Base-by-base conservation (phyloP, 2,113 vertebrate genomes). In the Circaetus cinerascens region DNA sequence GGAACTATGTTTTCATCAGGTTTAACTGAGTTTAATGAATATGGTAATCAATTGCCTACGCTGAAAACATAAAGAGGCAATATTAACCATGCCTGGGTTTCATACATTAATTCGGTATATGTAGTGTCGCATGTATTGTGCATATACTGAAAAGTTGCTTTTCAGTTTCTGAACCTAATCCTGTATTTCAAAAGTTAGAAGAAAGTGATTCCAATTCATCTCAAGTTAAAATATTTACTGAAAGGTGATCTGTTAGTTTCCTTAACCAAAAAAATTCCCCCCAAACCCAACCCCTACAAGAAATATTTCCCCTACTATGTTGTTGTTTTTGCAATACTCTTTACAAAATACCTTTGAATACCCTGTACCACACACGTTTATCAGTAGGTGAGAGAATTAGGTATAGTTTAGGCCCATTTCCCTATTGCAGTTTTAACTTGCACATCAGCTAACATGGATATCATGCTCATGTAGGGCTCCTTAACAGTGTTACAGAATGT, bases 291-390 rank as follows among this genome's bases (percentile, higher is more conserved):
- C 15, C 17, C 46, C 46, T 48, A 48, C 46, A 48, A 29, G n/a
- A 45, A 79, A 8, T 38, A 21, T 4, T 72, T 83, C 3, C 5
- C 4, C 8, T 78, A 9, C 32, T 67, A 1, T 40, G 11, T 29
- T 84, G 2, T 14, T 46, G 5, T 3, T 66, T 74, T 86, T 88
- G 8, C 27, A 63, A 2, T 91, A 16, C 10, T 60, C 10, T 55
- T 30, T 84, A 15, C 19, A 71, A 59, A 51, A 55, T 18, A 20
- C 6, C 71, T 68, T 69, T 64, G 41, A 62, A 27, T 71, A 23
- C 8, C 8, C 3, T 41, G 0, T 45, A 32, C 74, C 10, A 25
- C 12, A 20, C 7, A 12, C 0, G 1, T 64, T 62, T 79, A 11
- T 71, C 12, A 48, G 45, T 25, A 74, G 15, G 9, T 66, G 19